These are phyloP conservation scores for Tetramorium parvispinum DNA, from an alignment of 1,140 invertebrate species.

Conservation along the genomic window DNA sequence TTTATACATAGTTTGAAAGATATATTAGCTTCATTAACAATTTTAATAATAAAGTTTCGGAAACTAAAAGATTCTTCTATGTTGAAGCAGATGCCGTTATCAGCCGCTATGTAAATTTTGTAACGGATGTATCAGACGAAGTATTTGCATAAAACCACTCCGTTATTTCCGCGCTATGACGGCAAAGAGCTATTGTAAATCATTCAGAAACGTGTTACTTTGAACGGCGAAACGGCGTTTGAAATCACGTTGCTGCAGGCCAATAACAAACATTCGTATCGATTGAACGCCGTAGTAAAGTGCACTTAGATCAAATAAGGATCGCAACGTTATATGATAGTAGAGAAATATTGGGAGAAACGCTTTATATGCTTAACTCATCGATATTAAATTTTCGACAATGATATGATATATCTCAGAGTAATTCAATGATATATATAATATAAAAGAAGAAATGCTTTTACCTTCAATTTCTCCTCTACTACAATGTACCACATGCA, in stretches of 20 bases:
- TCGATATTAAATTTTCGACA: slow-evolving; percentile 27
- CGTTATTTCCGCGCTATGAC: slow-evolving; percentile 11
- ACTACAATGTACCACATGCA: slow-evolving; percentile 93
- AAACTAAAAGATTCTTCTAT: slow-evolving; percentile 4
- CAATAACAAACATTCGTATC: slow-evolving; percentile 47
- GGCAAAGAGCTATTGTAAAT: slow-evolving; percentile 49
- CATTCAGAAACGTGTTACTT: slow-evolving; percentile 50
- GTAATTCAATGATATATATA: neutral
- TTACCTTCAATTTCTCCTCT: slow-evolving; percentile 89
- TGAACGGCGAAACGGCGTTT: slow-evolving; percentile 23
- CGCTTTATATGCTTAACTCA: neutral
- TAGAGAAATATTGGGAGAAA: slow-evolving; percentile 2
- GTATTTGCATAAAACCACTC: slow-evolving; percentile 17
- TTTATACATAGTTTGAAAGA: slow-evolving; percentile 32
- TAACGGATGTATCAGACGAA: slow-evolving; percentile 6
- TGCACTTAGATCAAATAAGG: slow-evolving; percentile 7
- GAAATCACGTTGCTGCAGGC: slow-evolving; percentile 31
- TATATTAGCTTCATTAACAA: slow-evolving; percentile 26
- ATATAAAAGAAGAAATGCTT: neutral
- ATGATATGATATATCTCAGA: neutral
- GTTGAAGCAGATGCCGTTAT: slow-evolving; percentile 21
- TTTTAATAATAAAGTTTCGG: slow-evolving; percentile 44
- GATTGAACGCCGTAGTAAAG: slow-evolving; percentile 11
- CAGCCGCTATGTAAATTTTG: slow-evolving; percentile 32
- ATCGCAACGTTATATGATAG: neutral